Percentiles rank a stretch among this genome's conserved stretches.
Conservation (phyloP, 2,797 vertebrate species). For the Spheniscus humboldti region DNA sequence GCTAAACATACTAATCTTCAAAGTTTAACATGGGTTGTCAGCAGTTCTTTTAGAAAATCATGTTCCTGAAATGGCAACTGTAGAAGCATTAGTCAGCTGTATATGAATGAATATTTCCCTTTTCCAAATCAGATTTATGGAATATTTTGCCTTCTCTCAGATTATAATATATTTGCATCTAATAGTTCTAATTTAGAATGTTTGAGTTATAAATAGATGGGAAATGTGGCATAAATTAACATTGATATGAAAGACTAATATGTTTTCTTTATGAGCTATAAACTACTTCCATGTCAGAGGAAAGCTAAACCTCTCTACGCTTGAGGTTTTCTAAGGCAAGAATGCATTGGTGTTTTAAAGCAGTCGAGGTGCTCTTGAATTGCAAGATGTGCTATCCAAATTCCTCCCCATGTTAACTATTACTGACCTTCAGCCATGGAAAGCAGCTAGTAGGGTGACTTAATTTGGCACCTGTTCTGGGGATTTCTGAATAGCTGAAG, state of each 20-base stretch:
- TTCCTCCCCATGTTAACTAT: constrained; percentile 33
- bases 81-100: constrained; percentile 13
- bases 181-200: constrained; percentile 43
- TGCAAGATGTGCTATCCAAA: neutral
- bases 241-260: neutral
- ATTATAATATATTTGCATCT: constrained; percentile 40
- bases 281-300: neutral
- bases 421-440: constrained; percentile 59
- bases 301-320: neutral
- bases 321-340: constrained; percentile 28
- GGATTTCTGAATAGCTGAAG: constrained; percentile 63
- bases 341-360: neutral
- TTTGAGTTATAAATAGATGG: constrained; percentile 42
- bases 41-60: constrained; percentile 20
- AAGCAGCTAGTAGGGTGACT: constrained; percentile 62
- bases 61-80: neutral
- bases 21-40: constrained; percentile 21
- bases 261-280: neutral
- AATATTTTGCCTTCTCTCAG: constrained; percentile 31
- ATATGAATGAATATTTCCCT: neutral
- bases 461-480: constrained; percentile 66
- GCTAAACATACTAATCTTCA: constrained; percentile 36
- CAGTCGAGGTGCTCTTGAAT: neutral
- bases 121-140: constrained; percentile 46
- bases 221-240: constrained; percentile 22